Percentiles rank a stretch among this genome's conserved stretches.
Conservation (phyloP, 64 coral and sea anemone species). For the Stylophora pistillata region DNA sequence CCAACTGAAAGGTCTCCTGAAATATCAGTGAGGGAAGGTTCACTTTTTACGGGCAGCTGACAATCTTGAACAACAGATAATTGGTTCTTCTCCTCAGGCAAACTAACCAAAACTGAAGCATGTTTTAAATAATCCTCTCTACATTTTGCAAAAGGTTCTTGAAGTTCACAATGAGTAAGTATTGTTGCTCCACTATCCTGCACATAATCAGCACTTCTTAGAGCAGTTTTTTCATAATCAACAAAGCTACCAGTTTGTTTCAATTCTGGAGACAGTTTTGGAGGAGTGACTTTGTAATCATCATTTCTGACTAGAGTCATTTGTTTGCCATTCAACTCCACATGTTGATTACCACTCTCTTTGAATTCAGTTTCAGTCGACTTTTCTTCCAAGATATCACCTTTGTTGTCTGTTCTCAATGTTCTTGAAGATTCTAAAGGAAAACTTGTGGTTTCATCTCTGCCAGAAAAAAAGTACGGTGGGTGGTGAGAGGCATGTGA, state of each 20-base stretch:
- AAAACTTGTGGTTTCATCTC: neutral
- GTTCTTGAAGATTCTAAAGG: neutral
- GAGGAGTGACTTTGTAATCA: neutral
- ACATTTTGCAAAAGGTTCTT: neutral
- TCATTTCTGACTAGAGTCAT: neutral
- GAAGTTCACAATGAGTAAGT: neutral
- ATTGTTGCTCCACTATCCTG: neutral
- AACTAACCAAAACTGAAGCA: neutral
- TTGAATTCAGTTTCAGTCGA: neutral
- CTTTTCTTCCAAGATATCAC: neutral
- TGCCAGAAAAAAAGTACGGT: neutral
- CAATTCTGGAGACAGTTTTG: neutral
- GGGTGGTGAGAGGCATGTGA: neutral
- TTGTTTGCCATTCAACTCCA: neutral
- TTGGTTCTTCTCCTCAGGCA: neutral
- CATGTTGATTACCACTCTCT: neutral
- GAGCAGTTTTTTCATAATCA: neutral
- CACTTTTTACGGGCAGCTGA: neutral
- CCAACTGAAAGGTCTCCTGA: conserved; percentile 28
- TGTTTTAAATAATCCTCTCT: neutral
- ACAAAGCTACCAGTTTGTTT: neutral
- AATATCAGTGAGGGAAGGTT: conserved; percentile 31
- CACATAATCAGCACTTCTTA: neutral
- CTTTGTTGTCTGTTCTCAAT: neutral
- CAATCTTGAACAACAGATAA: neutral